Conservation (phyloP, 2,797 vertebrate species). For the Eulemur rubriventer region DNA sequence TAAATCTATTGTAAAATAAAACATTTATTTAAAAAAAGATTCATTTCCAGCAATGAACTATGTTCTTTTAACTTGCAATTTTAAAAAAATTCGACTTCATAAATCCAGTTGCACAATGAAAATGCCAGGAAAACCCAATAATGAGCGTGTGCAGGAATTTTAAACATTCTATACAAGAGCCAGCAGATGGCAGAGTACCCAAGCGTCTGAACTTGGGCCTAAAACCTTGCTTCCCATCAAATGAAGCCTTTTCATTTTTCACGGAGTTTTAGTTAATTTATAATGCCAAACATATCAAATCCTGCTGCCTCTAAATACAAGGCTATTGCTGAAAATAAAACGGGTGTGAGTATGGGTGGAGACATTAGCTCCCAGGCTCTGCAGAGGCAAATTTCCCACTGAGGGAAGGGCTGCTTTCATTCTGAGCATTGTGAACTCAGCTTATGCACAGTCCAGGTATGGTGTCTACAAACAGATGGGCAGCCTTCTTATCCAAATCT, state of each 20-base stretch:
- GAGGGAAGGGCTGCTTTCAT: not conserved
- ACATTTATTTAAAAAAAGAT: not conserved
- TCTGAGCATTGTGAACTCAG: not conserved
- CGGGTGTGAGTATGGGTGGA: fast-evolving
- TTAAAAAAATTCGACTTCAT: not conserved
- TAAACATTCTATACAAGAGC: not conserved
- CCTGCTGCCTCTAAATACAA: not conserved
- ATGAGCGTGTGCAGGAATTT: not conserved
- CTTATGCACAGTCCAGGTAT: not conserved
- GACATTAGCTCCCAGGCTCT: not conserved
- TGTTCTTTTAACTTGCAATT: not conserved
- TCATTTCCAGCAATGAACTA: not conserved
- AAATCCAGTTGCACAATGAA: conserved; percentile 4
- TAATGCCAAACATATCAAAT: not conserved
- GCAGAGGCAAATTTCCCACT: not conserved
- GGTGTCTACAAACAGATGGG: conserved; percentile 28
- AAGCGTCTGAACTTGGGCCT: not conserved
- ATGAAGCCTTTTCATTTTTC: not conserved
- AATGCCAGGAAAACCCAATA: not conserved
- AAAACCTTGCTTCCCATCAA: not conserved
- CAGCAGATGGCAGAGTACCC: conserved; percentile 86
- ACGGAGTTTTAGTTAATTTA: not conserved
- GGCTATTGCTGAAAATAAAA: not conserved
- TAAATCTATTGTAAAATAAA: not conserved
- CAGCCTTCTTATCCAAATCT: not conserved